Conservation (phyloP, 1,140 invertebrate species). For the Penaeus japonicus region DNA sequence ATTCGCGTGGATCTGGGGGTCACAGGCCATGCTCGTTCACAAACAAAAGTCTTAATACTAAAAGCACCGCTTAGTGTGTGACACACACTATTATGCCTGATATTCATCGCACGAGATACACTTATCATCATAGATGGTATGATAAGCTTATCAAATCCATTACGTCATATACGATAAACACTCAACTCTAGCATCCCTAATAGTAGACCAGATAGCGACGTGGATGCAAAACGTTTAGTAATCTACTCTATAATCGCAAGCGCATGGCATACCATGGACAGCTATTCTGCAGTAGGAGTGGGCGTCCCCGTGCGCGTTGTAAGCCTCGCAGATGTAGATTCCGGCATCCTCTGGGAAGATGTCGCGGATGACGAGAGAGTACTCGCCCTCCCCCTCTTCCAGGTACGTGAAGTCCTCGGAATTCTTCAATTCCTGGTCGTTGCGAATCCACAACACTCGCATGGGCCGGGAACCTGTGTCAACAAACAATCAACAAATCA, state of each 20-base stretch:
- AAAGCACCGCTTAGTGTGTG: no score
- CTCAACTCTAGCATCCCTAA: no score
- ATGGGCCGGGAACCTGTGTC: conserved; percentile 71
- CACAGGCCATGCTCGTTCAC: neutral
- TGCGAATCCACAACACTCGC: conserved; percentile 76
- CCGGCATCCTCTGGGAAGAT: conserved; percentile 75
- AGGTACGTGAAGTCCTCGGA: conserved; percentile 73
- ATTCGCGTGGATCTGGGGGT: conserved; percentile 43
- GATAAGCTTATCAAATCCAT: no score
- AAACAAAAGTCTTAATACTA: no score
- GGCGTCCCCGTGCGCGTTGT: conserved; percentile 70
- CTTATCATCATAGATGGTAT: no score
- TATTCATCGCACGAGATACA: no score
- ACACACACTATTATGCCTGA: no score
- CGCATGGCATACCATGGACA: conserved; percentile 65
- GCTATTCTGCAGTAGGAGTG: conserved; percentile 67
- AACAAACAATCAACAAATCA: neutral
- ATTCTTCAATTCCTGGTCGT: conserved; percentile 74
- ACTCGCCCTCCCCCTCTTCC: conserved; percentile 70
- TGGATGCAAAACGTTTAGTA: neutral
- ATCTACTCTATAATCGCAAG: neutral
- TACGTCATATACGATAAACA: no score
- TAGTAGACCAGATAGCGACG: no score
- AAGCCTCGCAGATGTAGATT: conserved; percentile 75
- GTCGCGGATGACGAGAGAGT: conserved; percentile 73